Base-by-base conservation (phyloP, 1,140 invertebrate species). In the Oedothorax gibbosus region DNA sequence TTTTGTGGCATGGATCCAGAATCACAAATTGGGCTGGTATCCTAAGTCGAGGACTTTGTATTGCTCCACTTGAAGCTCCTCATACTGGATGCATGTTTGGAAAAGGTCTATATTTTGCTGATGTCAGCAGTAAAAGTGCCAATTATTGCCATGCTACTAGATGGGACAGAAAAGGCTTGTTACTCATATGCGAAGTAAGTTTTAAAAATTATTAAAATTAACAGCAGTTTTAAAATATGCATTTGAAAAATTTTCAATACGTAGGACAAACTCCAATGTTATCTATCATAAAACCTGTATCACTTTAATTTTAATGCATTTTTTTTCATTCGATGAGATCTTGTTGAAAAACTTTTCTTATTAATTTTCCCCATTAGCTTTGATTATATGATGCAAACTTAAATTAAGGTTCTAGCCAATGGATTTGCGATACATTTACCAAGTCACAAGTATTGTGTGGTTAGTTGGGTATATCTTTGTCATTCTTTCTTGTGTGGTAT, bases 1-100 rank as follows among this genome's bases (percentile, higher is more conserved):
- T 93, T 12, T 87, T 93, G 53, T 93, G 92, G 92, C 93, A 93
- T 86, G 93, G 93, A 10, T 92, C 92, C 14, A 87, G 93, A 20
- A 87, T 90, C 10, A 91, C 92, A 9, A 93, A 93, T 88, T 93
- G 89, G 89, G 91, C 90, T 71, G 92, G 93, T 69, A 93, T 93
- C 87, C 87, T 93, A 7, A 91, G 90, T 9, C 91, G 93, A 87
- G 93, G 93, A 21, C 88, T 93, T 50, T 88, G 92, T 79, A 93
- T 93, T 83, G 93, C 93, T 60, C 91, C 91, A 57, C 90, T 90
- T 3, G 91, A 92, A 88, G 91, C 91, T 3, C 91, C 91, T 57
- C 86, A 86, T n/a, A 90, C 90, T 88, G 92, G 92, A 11, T 93
- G 92, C 88, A 93, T 93, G 92, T 93, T 93, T 88, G 89, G 89